These are phyloP conservation scores for Rhea americana DNA, from an alignment of 2,113 vertebrate genomes.

Conservation along the genomic window DNA sequence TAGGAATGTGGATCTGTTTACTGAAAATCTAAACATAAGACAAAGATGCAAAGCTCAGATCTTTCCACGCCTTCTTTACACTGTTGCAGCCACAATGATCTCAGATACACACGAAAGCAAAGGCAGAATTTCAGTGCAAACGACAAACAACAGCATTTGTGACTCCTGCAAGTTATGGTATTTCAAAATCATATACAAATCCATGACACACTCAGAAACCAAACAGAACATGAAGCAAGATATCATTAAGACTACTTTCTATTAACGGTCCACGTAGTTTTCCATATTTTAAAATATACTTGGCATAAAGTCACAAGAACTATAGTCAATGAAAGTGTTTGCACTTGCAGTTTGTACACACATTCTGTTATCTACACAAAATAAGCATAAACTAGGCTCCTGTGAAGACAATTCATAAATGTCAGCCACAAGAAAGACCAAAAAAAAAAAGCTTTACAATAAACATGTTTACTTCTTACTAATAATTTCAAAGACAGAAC, in stretches of 20 bases:
- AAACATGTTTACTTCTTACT: neutral
- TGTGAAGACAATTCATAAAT: conserved; percentile 10
- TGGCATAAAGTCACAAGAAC: neutral
- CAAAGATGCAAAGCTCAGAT: neutral
- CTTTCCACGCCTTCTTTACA: neutral
- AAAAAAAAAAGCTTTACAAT: neutral
- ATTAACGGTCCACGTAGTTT: neutral
- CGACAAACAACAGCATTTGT: neutral
- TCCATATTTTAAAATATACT: neutral
- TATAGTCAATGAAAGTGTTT: neutral
- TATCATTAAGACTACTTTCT: neutral
- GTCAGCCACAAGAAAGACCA: neutral
- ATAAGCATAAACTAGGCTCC: neutral
- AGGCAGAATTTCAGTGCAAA: neutral
- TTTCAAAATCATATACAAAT: neutral
- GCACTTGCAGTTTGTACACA: neutral
- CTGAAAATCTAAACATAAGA: neutral
- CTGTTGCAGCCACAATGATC: neutral
- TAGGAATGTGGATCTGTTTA: neutral
- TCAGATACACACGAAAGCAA: neutral
- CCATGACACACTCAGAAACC: neutral
- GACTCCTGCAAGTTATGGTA: neutral
- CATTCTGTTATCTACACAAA: neutral
- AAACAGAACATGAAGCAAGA: neutral
- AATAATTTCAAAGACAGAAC: neutral